Conservation (phyloP, 2,888 invertebrate species). For the Xestia rhomboidea region DNA sequence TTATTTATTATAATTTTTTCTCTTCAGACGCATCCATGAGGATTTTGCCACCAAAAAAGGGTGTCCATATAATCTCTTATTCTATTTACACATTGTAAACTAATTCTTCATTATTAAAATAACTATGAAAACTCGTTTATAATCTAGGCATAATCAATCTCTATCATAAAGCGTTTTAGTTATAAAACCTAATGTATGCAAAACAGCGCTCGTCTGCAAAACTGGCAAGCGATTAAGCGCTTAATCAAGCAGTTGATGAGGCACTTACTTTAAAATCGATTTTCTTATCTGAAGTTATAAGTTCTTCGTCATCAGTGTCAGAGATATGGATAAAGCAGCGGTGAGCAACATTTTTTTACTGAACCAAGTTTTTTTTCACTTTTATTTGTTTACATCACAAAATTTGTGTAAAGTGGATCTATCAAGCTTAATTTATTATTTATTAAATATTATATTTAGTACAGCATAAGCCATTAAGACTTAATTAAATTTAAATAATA, state of each 20-base stretch:
- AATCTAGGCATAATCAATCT: constrained; percentile 35
- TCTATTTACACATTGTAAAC: not conserved
- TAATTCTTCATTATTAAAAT: not conserved
- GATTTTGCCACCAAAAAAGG: not conserved
- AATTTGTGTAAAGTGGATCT: not conserved
- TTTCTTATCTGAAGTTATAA: constrained; percentile 42
- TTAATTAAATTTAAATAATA: no score
- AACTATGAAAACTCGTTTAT: not conserved
- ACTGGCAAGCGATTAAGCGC: constrained; percentile 49
- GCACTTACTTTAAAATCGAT: constrained; percentile 46
- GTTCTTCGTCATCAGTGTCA: constrained; percentile 21
- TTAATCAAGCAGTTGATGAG: constrained; percentile 58
- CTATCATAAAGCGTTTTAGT: constrained; percentile 43
- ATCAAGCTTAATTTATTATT: no score
- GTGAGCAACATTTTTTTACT: not conserved
- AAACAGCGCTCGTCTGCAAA: constrained; percentile 43
- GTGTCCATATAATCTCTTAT: not conserved
- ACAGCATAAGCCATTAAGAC: no score
- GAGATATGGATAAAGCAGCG: constrained; percentile 11
- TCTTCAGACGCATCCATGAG: not conserved
- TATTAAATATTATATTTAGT: no score
- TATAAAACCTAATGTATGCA: constrained; percentile 55
- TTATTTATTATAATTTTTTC: no score
- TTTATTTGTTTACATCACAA: not conserved
- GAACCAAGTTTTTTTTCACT: not conserved